Evolutionary conservation across 64 coral and sea anemone species (phyloP).

Genomic region (Platygyra sinensis): DNA sequence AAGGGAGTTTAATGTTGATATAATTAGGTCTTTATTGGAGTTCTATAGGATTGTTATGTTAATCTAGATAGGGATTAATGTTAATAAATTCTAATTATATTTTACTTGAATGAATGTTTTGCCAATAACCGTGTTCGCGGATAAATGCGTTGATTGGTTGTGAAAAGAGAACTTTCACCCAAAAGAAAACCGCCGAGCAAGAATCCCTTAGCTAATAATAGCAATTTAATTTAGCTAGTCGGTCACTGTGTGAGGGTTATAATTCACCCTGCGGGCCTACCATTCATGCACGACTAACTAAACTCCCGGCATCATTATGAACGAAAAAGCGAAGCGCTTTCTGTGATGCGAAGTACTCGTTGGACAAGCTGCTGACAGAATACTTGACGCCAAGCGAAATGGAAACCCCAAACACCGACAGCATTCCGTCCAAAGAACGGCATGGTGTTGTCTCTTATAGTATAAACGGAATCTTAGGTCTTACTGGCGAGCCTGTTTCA

Average conservation of each 20-base stretch:
- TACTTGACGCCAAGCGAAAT: conserved; percentile 1
- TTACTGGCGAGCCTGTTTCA: conserved; percentile 8
- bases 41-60: conserved; percentile 99
- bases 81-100: conserved; percentile 99
- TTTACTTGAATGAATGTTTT: conserved; percentile 94
- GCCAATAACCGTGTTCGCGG: conserved; percentile 82
- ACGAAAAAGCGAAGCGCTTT: background rate
- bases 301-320: conserved; percentile 14
- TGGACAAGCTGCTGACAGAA: conserved; percentile 2
- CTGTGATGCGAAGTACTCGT: background rate
- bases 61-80: conserved; percentile 99
- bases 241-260: conserved; percentile 56
- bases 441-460: conserved; percentile 50
- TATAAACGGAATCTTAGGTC: conserved; percentile 80
- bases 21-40: conserved; percentile 99
- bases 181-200: conserved; percentile 70
- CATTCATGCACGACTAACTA: conserved; percentile 11
- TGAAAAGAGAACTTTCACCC: conserved; percentile 79
- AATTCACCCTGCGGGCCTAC: conserved; percentile 45
- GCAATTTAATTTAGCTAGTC: conserved; percentile 85
- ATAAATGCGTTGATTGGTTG: conserved; percentile 88
- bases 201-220: conserved; percentile 69
- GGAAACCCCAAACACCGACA: conserved; percentile 19
- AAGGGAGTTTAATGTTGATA: conserved; percentile 92
- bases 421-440: conserved; percentile 23